Base-by-base conservation (phyloP, 53 echinoderm and acorn worm genomes). In the Temnopleurus reevesii region DNA sequence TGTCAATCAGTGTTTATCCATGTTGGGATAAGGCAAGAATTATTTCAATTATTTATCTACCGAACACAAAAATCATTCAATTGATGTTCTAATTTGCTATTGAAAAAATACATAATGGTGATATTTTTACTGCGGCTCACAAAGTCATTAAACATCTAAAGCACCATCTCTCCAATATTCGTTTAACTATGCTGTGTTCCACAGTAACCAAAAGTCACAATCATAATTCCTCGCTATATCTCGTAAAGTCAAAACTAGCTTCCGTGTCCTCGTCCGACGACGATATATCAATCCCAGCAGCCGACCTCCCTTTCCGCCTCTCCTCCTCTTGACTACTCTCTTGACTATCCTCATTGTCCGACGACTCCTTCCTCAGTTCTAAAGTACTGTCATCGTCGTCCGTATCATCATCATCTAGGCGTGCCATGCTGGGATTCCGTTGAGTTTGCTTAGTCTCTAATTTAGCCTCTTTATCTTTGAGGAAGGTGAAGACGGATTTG, bases 401-500 rank as follows among this genome's bases (percentile, higher is more conserved):
- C 18, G 21, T 45, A 23, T 64, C 87, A 86, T 63, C 66, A 33
- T 60, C 63, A 18, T 76, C 55, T 1, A 25, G 27, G 17, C 13
- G n/a, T 77, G 76, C 85, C 4, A 85, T 45, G 13, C 45, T 59
- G 3, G 53, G 53, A 28, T 49, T 51, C 47, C 12, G 27, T 29
- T 17, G 12, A 27, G 79, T 25, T 55, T 13, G 83, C 43, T 12
- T 31, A 28, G 55, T 18, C 60, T 38, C 31, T 49, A 47, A 33
- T 34, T 66, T 35, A 23, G 10, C 25, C 71, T 87, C 88, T 26
- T 66, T 65, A n/a, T 71, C 76, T 25, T 54, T 38, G 12, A 96
- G 57, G 90, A 77, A 93, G 19, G 76, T 24, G 60, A 95, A 97
- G 85, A 97, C 83, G 9, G 92, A 89, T 8, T 93, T 43, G 46